Evolutionary conservation across 1,140 invertebrate species (phyloP).

Genomic region (Polypedilum vanderplanki): DNA sequence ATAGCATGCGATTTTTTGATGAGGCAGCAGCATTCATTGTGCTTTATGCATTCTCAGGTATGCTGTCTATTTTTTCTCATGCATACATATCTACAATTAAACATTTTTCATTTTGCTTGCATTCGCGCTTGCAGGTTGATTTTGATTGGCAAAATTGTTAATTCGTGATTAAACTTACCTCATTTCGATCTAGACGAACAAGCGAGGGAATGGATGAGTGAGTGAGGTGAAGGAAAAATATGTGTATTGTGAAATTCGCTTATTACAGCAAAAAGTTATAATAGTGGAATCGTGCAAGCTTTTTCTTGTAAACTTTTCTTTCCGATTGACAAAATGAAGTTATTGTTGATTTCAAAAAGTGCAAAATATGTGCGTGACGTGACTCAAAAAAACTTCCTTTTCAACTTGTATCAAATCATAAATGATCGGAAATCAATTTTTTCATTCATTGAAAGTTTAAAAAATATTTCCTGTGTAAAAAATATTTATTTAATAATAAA

Average conservation of each 20-base stretch:
- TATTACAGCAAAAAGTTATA: not conserved
- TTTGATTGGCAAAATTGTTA: not conserved
- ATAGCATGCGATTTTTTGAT: conserved; percentile 4
- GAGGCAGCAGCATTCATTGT: not conserved
- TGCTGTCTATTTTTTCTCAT: conserved; percentile 17
- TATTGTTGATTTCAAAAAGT: too few species aligned
- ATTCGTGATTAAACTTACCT: not conserved
- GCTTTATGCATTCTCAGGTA: not conserved
- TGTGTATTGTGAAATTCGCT: not conserved
- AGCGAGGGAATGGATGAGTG: not conserved
- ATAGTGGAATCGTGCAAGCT: not conserved
- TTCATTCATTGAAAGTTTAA: too few species aligned
- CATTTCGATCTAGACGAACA: not conserved
- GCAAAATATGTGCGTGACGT: too few species aligned
- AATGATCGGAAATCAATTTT: too few species aligned
- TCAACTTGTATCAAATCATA: too few species aligned
- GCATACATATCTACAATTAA: not conserved
- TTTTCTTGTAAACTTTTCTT: not conserved
- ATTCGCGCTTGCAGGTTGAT: not conserved
- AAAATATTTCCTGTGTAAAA: too few species aligned
- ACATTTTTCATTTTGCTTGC: not conserved
- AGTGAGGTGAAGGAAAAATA: not conserved
- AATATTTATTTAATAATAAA: too few species aligned
- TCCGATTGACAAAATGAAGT: not conserved
- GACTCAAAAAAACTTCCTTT: too few species aligned